These are phyloP conservation scores for Stegophylla sp. DNA, from an alignment of 2,888 invertebrate species.

Conservation along the genomic window DNA sequence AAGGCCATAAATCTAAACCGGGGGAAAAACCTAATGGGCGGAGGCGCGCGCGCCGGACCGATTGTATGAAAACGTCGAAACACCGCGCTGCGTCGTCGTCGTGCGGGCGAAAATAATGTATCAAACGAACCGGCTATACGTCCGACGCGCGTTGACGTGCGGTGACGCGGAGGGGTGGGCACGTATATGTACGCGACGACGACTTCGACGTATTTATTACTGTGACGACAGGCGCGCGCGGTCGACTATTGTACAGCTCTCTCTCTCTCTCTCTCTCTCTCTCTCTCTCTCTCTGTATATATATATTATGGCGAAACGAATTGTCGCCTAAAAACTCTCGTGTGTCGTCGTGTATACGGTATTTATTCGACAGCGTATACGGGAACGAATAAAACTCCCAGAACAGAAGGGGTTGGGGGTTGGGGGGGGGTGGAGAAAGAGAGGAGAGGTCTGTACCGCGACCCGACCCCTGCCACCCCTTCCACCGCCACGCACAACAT, in stretches of 20 bases:
- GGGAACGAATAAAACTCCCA: slow-evolving; percentile 33
- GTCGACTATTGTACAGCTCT: too few relatives aligned
- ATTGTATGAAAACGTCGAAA: slow-evolving; percentile 27
- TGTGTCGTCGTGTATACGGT: neutral
- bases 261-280: too few relatives aligned
- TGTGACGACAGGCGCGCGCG: neutral
- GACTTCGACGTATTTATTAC: neutral
- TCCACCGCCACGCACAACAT: neutral
- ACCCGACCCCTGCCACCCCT: too few relatives aligned
- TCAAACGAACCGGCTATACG: slow-evolving; percentile 13
- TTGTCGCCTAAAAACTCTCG: neutral
- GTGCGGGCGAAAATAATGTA: neutral
- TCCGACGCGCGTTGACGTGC: neutral
- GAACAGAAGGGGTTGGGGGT: too few relatives aligned
- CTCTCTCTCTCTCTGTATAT: too few relatives aligned
- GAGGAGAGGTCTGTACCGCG: too few relatives aligned
- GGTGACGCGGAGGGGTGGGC: neutral
- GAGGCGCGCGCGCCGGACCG: slow-evolving; percentile 13
- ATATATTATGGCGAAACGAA: neutral
- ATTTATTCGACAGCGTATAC: neutral
- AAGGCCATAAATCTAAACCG: slow-evolving; percentile 31
- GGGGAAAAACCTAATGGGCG: slow-evolving; percentile 41
- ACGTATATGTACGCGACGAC: too few relatives aligned
- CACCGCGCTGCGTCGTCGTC: neutral
- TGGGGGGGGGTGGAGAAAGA: too few relatives aligned